Evolutionary conservation across 2,888 invertebrate species (phyloP), one percentile per base, ranked within the genome.

Genomic region (Cheilosia scutellata): DNA sequence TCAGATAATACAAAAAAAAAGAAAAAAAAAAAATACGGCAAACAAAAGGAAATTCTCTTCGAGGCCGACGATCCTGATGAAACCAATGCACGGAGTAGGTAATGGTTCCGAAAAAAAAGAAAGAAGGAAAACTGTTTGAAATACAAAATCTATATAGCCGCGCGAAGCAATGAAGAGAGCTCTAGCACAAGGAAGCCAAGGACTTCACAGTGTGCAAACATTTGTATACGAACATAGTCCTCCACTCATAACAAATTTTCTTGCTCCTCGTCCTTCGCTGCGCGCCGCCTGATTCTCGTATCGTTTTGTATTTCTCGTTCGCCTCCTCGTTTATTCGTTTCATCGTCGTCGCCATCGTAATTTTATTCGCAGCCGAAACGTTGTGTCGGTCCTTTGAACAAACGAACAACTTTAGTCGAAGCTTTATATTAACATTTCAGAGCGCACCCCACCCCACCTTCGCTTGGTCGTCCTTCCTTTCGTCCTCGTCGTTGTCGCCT

Each of bases 341-440:
- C 75, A 47, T 65, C 29, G 55, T 40, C 25, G 40, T 33, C 58
- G 47, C 57, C 53, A 31, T 68, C 51, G 44, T 68, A 70, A 71
- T 78, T 77, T 77, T 71, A 78, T 71, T 78, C 49, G 71, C 78
- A 78, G 57, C 42, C 72, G 79, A 72, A 72, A 60, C 72, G 65
- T 58, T 79, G 72, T 79, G 79, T 65, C 79, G 79, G 79, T 72
- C 79, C 72, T 79, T 79, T 79, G 72, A 79, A 66, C 79, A 79
- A 72, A 66, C 79, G 79, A 72, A 72, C 79, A 79, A 79, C 72
- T 72, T 79, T 72, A 79, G 79, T 72, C 57, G 72, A 79, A 79
- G 79, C 79, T 79, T 79, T 65, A 79, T 79, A 79, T 79, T 79
- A 79, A 79, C 79, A 79, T 79, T 79, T 79, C 79, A 72, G 78